A percentile compares a stretch with the other conserved stretches of the same genome.
Conservation (phyloP, 2,113 vertebrate genomes). For the Petrocephalus zakoni region DNA sequence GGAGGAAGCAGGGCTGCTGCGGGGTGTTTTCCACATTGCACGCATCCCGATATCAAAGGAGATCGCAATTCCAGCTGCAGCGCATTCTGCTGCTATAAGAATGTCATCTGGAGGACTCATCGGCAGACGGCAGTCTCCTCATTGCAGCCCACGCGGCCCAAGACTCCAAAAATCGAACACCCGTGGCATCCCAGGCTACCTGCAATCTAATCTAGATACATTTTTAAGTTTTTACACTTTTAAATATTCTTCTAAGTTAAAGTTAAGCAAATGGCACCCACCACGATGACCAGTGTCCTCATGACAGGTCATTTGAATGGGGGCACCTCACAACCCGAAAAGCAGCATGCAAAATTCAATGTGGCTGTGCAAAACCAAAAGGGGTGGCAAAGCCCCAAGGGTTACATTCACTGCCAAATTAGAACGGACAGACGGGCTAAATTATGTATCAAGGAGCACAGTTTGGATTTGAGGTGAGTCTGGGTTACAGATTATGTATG, state of each 20-base stretch:
- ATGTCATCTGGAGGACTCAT: constrained; percentile 63
- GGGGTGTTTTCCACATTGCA: constrained; percentile 66
- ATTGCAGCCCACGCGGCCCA: not conserved
- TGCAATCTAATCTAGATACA: not conserved
- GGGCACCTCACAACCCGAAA: not conserved
- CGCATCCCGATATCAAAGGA: constrained; percentile 60
- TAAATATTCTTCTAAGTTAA: not conserved
- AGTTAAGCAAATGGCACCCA: not conserved
- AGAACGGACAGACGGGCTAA: not conserved
- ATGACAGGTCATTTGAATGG: not conserved
- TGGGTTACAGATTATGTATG: not conserved
- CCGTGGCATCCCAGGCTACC: not conserved
- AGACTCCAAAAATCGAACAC: not conserved
- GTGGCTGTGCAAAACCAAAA: not conserved
- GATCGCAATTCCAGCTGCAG: constrained; percentile 67
- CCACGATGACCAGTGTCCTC: not conserved
- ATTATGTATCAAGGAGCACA: not conserved
- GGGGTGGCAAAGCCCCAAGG: not conserved
- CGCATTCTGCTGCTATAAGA: constrained; percentile 35
- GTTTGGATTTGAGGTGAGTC: not conserved
- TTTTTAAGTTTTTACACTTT: not conserved
- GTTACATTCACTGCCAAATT: not conserved
- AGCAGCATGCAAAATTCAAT: not conserved
- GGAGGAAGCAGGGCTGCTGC: constrained; percentile 52
- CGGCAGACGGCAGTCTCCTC: constrained; percentile 25